Conservation (phyloP, 2,797 vertebrate species). For the Gadopsis bispinosus region DNA sequence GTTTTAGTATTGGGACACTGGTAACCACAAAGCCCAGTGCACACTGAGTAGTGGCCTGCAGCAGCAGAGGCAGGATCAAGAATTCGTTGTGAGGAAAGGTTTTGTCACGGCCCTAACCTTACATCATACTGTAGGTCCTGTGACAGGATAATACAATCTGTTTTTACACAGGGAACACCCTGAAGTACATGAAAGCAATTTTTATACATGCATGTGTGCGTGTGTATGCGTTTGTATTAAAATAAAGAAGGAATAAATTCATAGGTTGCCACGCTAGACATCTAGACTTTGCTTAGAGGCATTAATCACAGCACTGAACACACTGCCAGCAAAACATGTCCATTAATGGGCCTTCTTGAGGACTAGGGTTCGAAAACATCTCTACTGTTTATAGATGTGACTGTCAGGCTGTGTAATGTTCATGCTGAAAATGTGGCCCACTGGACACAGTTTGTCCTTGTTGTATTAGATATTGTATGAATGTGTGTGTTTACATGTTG, state of each 20-base stretch:
- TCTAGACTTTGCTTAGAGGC: slow-evolving; percentile 19
- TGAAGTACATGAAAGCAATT: background rate
- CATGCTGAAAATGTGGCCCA: slow-evolving; percentile 7
- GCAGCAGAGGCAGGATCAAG: slow-evolving; percentile 58
- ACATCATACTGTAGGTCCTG: slow-evolving; percentile 22
- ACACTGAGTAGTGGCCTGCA: slow-evolving; percentile 28
- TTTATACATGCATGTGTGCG: background rate
- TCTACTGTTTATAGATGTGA: slow-evolving; percentile 36
- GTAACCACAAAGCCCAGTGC: slow-evolving; percentile 44
- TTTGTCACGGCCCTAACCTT: background rate
- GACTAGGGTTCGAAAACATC: slow-evolving; percentile 21
- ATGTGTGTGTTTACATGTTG: background rate
- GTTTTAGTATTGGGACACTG: slow-evolving; percentile 37
- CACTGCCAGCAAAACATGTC: slow-evolving; percentile 32
- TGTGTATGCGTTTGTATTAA: background rate
- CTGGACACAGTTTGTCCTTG: background rate
- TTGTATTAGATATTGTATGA: background rate
- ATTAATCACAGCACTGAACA: slow-evolving; percentile 32
- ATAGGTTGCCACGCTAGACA: slow-evolving; percentile 1
- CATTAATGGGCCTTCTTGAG: slow-evolving; percentile 46
- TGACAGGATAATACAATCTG: slow-evolving; percentile 24
- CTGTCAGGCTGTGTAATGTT: slow-evolving; percentile 12
- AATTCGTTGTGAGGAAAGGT: slow-evolving; percentile 69
- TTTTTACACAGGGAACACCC: slow-evolving; percentile 9
- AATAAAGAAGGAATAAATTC: background rate